Conservation (phyloP, 2,797 vertebrate genomes). For the Huso huso region DNA sequence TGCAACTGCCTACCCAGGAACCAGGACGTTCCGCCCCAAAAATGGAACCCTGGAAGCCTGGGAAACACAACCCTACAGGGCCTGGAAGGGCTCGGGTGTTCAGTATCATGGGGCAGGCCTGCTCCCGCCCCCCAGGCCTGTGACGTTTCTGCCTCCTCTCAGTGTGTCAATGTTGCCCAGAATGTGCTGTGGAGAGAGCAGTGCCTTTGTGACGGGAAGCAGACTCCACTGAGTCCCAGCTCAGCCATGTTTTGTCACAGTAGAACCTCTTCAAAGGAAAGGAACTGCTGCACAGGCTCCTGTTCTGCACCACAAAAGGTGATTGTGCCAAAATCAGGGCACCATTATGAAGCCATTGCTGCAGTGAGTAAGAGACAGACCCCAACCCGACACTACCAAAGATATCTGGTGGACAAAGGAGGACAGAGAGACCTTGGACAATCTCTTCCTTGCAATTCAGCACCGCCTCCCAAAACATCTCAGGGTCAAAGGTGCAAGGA, state of each 20-base stretch:
- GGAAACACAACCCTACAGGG: neutral
- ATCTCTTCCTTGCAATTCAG: neutral
- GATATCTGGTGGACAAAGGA: neutral
- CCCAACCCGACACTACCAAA: slow-evolving; percentile 31
- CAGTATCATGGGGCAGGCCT: slow-evolving; percentile 35
- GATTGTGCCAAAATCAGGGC: too few relatives aligned
- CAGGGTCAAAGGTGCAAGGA: neutral
- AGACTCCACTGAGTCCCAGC: too few relatives aligned
- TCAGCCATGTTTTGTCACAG: too few relatives aligned
- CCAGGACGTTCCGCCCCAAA: neutral
- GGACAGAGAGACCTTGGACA: slow-evolving; percentile 60
- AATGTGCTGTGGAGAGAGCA: too few relatives aligned
- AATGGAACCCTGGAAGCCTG: too few relatives aligned
- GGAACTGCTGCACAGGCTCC: too few relatives aligned
- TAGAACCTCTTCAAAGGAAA: too few relatives aligned
- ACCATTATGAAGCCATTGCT: too few relatives aligned
- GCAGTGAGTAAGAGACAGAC: slow-evolving; percentile 12
- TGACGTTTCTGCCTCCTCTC: slow-evolving; percentile 31
- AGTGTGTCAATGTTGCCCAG: too few relatives aligned
- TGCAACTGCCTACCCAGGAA: slow-evolving; percentile 13
- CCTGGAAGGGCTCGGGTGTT: slow-evolving; percentile 18
- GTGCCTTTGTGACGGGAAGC: too few relatives aligned
- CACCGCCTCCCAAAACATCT: neutral
- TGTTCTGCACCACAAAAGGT: too few relatives aligned
- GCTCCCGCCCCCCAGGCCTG: slow-evolving; percentile 21